A percentile compares a stretch with the other conserved stretches of the same genome.
Conservation (phyloP, 1,140 invertebrate species). For the Hestina assimilis region DNA sequence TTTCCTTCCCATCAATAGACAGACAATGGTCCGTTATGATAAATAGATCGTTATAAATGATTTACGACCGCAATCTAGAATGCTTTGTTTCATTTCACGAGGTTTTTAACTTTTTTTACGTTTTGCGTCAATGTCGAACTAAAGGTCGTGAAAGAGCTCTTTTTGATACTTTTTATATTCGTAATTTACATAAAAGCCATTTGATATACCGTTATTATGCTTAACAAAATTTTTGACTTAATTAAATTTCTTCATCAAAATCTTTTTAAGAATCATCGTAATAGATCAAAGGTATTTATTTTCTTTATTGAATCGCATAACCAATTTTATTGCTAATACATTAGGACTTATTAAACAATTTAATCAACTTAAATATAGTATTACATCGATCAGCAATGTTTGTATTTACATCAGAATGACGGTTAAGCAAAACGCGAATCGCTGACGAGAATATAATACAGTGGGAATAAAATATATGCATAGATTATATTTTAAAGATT, state of each 20-base stretch:
- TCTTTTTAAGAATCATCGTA: no score
- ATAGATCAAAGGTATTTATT: no score
- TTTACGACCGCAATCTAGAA: slow-evolving; percentile 11
- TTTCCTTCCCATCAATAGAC: slow-evolving; percentile 18
- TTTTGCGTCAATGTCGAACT: background rate
- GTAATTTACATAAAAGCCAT: background rate
- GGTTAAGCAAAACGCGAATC: slow-evolving; percentile 1
- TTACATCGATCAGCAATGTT: slow-evolving; percentile 7
- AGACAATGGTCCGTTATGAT: slow-evolving; percentile 17
- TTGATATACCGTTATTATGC: background rate
- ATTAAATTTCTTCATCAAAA: no score
- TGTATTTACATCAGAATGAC: slow-evolving; percentile 1
- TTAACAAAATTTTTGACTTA: background rate
- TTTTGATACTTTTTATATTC: no score
- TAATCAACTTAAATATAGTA: background rate
- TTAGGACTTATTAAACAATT: no score
- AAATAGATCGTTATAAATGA: slow-evolving; percentile 24
- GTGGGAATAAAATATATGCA: slow-evolving; percentile 35
- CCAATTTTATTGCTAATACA: no score
- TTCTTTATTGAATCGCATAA: no score
- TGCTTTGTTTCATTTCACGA: slow-evolving; percentile 19
- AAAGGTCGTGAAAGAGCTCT: background rate
- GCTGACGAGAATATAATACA: slow-evolving; percentile 26
- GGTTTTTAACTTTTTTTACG: slow-evolving; percentile 7
- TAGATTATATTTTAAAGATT: slow-evolving; percentile 52